Base-by-base conservation (phyloP, 2,113 vertebrate species). In the Athene cunicularia region DNA sequence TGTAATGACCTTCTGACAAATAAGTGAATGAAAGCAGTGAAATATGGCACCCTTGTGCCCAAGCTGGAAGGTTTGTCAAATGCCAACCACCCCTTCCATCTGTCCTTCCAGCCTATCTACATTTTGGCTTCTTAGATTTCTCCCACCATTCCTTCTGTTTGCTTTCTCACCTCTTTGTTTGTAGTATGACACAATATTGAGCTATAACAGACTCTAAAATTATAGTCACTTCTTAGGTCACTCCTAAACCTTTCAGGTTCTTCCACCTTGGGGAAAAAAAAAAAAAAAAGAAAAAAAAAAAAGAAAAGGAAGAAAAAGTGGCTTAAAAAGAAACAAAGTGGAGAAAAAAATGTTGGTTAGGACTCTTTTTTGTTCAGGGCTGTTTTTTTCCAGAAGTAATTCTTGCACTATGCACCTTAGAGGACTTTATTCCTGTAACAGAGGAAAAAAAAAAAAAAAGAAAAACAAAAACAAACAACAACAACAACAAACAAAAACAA, bases 301-400 rank as follows among this genome's bases (percentile, higher is more conserved):
- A 15, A 13, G 18, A 30, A 12, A 35, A 53, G n/a, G n/a, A 30
- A 12, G 5, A 7, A 39, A 35, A n/a, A 33, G 11, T 18, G 9
- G 4, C 20, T 56, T 45, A 37, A 32, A 79, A 80, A 39, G 9
- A n/a, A 86, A 49, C 3, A 63, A 63, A 5, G 14, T 12, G 17
- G 16, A 9, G 2, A 9, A 0, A 20, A 50, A 50, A 27, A 1
- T 28, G 4, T 39, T 76, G 52, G 2, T 49, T 76, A 49, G 37
- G 43, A 53, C 17, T 56, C 30, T 68, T 7, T 45, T 84, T 68
- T 39, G 3, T 41, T 68, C 35, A 33, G 12, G 8, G 10, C 11
- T 74, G 5, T 37, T 56, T 80, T 80, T 79, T 50, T 59, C 20
- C 41, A 56, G 49, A 37, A 62, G 22, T 14, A 74, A 13, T 45